Evolutionary conservation across 2,888 invertebrate species (phyloP).

Genomic region (Choristoneura rosaceana): DNA sequence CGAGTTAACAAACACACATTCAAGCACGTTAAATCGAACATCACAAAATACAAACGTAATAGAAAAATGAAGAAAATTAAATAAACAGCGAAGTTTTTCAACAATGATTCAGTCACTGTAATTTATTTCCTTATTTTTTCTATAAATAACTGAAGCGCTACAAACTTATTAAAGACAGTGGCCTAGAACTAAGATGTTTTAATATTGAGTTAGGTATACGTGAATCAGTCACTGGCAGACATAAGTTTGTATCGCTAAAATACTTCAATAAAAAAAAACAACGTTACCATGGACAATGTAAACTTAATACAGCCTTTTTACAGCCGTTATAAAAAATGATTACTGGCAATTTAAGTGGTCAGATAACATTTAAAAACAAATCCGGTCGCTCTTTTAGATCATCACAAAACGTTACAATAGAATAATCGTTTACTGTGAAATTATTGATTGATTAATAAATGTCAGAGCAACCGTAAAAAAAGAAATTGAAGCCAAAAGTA

Average conservation of each 20-base stretch:
- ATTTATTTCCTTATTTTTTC: neutral
- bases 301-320: conserved; percentile 66
- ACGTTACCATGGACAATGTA: conserved; percentile 66
- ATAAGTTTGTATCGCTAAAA: conserved; percentile 15
- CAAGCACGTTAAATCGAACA: conserved; percentile 59
- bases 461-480: conserved; percentile 14
- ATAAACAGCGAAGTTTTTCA: neutral
- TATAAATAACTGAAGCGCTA: neutral
- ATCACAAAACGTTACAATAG: neutral
- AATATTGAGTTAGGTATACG: neutral
- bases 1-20: conserved; percentile 44
- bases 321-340: conserved; percentile 43
- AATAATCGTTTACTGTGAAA: neutral
- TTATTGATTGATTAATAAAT: neutral
- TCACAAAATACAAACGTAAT: conserved; percentile 60
- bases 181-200: neutral
- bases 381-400: conserved; percentile 19
- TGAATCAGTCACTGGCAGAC: neutral
- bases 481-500: conserved; percentile 22
- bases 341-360: conserved; percentile 15
- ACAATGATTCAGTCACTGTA: neutral
- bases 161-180: conserved; percentile 7
- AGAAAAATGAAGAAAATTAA: conserved; percentile 33
- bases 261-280: conserved; percentile 28
- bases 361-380: conserved; percentile 23